Evolutionary conservation across 2,113 vertebrate genomes (phyloP), one percentile per base, ranked within the genome.

Genomic region (Chiloscyllium plagiosum): DNA sequence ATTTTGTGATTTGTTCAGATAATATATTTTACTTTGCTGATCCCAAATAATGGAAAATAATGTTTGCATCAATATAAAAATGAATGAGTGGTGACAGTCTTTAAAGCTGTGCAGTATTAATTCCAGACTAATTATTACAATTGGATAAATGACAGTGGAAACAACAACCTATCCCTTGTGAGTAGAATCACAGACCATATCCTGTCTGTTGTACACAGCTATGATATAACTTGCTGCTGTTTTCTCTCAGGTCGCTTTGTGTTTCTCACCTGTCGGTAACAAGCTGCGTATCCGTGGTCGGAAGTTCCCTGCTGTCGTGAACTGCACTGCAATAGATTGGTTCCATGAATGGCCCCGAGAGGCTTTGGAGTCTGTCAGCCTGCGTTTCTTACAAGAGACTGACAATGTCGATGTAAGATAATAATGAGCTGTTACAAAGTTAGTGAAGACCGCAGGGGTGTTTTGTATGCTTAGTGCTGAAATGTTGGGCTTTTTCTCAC

Each of bases 271-370:
- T 0, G 98, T 99, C 0, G 98, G 98, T 0, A 98, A 96, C 96
- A 98, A 97, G 96, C 97, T 99, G 95, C 97, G 99, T 0, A 56
- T 98, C 2, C 97, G 98, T 72, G 97, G 98, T 97, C 98, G 99
- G 96, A 98, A 98, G 96, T 99, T 99, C 96, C 99, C 99, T 0
- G 98, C 99, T 0, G 97, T 99, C 76, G 96, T 98, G 83, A 98
- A 98, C 97, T 98, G 98, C 96, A 97, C 98, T 0, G 97, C 98
- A 0, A 98, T 99, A 0, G 96, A 99, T 96, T 99, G 99, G 99
- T 99, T 99, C 97, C 99, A 99, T 0, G 98, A 98, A 69, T 99
- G 99, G 99, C 99, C 99, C 0, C 98, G 96, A 96, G 97, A 98
- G 90, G 99, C 99, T 0, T 97, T 99, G 7, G 98, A 99, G 97